Evolutionary conservation across 2,113 vertebrate species (phyloP).

Genomic region (Euleptes europaea): DNA sequence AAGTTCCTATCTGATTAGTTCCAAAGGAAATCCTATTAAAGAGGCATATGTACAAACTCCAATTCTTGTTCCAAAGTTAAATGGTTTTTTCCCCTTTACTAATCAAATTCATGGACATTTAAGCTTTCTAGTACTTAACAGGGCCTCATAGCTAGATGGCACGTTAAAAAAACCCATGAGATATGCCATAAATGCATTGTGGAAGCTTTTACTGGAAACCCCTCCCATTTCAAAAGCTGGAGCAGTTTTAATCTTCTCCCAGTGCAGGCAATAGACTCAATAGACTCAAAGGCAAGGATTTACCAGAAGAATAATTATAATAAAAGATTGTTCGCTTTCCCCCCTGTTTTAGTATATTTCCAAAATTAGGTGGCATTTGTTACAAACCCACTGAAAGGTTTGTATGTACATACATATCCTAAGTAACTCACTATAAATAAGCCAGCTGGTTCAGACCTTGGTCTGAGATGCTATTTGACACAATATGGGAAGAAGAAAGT

Average conservation of each 20-base stretch:
- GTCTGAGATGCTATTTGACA: neutral
- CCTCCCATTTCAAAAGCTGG: neutral
- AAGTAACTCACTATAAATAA: neutral
- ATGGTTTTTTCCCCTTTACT: neutral
- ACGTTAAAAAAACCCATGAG: slow-evolving; percentile 29
- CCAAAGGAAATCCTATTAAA: slow-evolving; percentile 26
- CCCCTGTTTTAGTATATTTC: slow-evolving; percentile 22
- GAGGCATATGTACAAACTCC: slow-evolving; percentile 2
- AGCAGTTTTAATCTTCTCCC: slow-evolving; percentile 30
- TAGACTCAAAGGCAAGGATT: slow-evolving; percentile 29
- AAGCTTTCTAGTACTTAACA: slow-evolving; percentile 18
- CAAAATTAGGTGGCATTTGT: neutral
- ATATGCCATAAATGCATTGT: slow-evolving; percentile 34
- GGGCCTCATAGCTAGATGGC: slow-evolving; percentile 33
- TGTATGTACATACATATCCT: neutral
- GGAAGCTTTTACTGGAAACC: slow-evolving; percentile 15
- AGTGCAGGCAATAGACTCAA: slow-evolving; percentile 9
- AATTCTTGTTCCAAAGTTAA: neutral
- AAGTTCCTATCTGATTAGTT: neutral
- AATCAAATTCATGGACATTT: slow-evolving; percentile 22
- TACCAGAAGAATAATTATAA: slow-evolving; percentile 34
- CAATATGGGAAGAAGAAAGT: neutral
- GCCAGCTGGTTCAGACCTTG: neutral
- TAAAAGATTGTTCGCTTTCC: slow-evolving; percentile 40
- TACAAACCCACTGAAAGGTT: neutral